Conservation (phyloP, 2,113 vertebrate species). For the Pluvianellus socialis region DNA sequence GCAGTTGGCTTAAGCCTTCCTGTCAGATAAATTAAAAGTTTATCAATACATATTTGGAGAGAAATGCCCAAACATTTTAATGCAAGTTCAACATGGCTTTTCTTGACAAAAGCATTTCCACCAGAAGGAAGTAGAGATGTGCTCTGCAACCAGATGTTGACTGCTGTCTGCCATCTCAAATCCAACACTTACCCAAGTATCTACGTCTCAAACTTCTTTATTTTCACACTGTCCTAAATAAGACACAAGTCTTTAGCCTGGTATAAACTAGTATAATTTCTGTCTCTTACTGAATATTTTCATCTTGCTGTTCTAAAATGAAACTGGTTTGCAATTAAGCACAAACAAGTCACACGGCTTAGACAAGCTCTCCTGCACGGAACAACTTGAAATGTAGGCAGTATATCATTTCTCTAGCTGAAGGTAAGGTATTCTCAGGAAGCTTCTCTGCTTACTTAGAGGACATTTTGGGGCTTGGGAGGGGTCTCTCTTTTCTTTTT, state of each 20-base stretch:
- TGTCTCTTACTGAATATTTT: background rate
- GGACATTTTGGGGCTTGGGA: background rate
- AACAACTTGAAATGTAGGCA: background rate
- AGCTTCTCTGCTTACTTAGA: background rate
- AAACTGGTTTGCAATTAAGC: background rate
- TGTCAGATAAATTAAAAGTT: constrained; percentile 40
- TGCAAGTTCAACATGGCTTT: background rate
- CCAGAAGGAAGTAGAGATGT: background rate
- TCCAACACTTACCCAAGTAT: background rate
- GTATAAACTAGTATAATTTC: background rate
- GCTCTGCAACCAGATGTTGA: background rate
- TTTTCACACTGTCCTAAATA: background rate
- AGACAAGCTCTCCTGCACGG: background rate
- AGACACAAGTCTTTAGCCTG: background rate
- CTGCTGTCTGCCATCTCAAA: background rate
- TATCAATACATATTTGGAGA: background rate
- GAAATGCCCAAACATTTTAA: background rate
- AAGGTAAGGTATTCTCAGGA: background rate
- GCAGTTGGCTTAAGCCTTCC: constrained; percentile 79
- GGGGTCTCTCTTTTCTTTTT: background rate
- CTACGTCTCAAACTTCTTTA: background rate
- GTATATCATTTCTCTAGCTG: background rate
- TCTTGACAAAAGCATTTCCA: background rate
- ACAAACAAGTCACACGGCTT: background rate
- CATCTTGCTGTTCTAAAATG: background rate